phyloP scores from a whole-genome alignment of 2,888 invertebrate genomes.

The Ferdinandea cuprea region DNA sequence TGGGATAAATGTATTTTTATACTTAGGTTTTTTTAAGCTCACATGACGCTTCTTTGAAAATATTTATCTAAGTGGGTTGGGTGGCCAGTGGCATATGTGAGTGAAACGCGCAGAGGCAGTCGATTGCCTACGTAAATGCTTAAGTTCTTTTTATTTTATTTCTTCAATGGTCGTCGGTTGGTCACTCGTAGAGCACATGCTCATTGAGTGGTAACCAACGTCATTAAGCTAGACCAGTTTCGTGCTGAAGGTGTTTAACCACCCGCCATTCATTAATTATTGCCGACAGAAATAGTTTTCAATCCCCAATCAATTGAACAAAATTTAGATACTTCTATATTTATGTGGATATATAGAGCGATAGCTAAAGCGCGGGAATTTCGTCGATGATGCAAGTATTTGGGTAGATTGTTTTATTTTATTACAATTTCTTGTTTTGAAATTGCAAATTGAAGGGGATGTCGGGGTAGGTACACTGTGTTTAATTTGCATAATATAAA shows the following conservation, averaged over 20 bases:
- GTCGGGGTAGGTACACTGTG: not conserved
- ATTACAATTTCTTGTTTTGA: not conserved
- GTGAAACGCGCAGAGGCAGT: not conserved
- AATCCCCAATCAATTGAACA: conserved; percentile 10
- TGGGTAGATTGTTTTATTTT: conserved; percentile 12
- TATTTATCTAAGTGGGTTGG: conserved; percentile 33
- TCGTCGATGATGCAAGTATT: conserved; percentile 36
- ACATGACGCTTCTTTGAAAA: conserved; percentile 55
- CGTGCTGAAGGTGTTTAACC: conserved; percentile 39
- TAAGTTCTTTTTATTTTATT: no score
- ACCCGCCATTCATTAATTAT: conserved; percentile 68
- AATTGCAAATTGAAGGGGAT: not conserved
- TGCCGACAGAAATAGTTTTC: conserved; percentile 63
- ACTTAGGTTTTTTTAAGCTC: conserved; percentile 10
- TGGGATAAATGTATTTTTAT: conserved; percentile 4
- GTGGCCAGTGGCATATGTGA: conserved; percentile 21
- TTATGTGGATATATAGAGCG: not conserved
- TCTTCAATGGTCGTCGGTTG: conserved; percentile 46
- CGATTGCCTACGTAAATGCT: conserved; percentile 48
- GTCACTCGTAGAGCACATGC: conserved; percentile 59
- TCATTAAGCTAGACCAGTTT: conserved; percentile 43
- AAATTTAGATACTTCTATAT: not conserved
- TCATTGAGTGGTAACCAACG: conserved; percentile 41
- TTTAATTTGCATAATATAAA: not conserved
- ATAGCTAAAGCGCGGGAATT: not conserved